phyloP scores from a whole-genome alignment of 1,140 invertebrate species.

The Drosophila guanche region DNA sequence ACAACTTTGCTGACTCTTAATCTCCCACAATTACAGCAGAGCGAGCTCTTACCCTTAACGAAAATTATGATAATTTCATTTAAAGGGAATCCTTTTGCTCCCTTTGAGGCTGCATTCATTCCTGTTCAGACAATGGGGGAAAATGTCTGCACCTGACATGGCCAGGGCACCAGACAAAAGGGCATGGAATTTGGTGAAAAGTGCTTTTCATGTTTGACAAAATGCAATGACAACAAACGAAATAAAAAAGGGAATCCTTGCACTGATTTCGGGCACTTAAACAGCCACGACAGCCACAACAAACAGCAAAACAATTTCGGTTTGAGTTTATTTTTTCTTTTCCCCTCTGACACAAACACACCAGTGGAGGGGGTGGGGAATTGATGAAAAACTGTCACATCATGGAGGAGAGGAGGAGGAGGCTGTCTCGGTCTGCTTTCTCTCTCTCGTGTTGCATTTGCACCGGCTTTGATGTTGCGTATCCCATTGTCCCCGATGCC shows the following conservation, averaged over 20 bases:
- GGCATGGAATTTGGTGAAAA: conserved; percentile 47
- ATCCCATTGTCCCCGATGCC: conserved; percentile 51
- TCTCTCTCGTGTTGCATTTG: conserved; percentile 57
- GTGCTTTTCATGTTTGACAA: conserved; percentile 75
- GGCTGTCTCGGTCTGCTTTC: conserved; percentile 11
- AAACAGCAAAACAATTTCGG: conserved; percentile 42
- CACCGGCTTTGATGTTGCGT: conserved; percentile 68
- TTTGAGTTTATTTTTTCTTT: conserved; percentile 6
- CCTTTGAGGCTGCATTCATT: conserved; percentile 2
- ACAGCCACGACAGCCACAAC: conserved; percentile 52
- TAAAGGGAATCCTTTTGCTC: conserved; percentile 57
- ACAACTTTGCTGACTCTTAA: conserved; percentile 26
- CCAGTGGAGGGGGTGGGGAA: conserved; percentile 41
- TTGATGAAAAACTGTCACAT: conserved; percentile 78
- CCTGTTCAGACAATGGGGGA: conserved; percentile 9
- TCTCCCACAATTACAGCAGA: conserved; percentile 36
- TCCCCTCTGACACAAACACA: conserved; percentile 2
- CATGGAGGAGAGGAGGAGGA: conserved; percentile 38
- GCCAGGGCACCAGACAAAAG: conserved; percentile 21
- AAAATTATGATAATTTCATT: conserved; percentile 75
- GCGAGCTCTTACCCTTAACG: conserved; percentile 35
- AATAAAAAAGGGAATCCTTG: conserved; percentile 27
- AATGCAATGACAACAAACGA: conserved; percentile 57
- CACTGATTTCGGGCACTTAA: conserved; percentile 76
- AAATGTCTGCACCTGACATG: conserved; percentile 59